Evolutionary conservation across 1,140 invertebrate genomes (phyloP).

Genomic region (Musca domestica): DNA sequence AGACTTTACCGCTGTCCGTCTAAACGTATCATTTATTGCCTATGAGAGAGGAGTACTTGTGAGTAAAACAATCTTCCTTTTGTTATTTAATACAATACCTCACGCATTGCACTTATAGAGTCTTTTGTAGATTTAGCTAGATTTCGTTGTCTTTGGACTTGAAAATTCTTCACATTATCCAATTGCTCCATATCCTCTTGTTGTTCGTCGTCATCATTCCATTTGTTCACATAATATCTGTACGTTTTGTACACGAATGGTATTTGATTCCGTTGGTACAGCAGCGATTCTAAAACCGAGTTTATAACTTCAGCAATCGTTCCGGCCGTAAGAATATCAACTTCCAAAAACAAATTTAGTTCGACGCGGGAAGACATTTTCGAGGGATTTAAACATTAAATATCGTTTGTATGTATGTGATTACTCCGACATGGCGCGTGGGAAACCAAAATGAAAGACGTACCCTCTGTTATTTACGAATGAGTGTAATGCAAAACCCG

Average conservation of each 20-base stretch:
- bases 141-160: slow-evolving; percentile 35
- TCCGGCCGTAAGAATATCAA: slow-evolving; percentile 40
- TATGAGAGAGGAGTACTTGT: too few species aligned
- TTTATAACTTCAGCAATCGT: slow-evolving; percentile 41
- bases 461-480: too few species aligned
- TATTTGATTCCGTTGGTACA: slow-evolving; percentile 46
- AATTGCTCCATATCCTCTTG: not conserved
- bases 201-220: slow-evolving; percentile 29
- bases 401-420: too few species aligned
- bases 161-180: slow-evolving; percentile 33
- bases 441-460: too few species aligned
- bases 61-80: not conserved
- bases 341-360: slow-evolving; percentile 36
- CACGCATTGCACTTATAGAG: slow-evolving; percentile 42
- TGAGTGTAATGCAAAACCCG: too few species aligned
- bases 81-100: slow-evolving; percentile 30
- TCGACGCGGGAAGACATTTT: slow-evolving; percentile 31
- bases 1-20: slow-evolving; percentile 33
- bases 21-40: slow-evolving; percentile 30
- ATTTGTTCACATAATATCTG: slow-evolving; percentile 45
- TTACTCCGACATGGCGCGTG: too few species aligned
- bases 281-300: slow-evolving; percentile 40
- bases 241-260: slow-evolving; percentile 49
- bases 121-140: slow-evolving; percentile 40
- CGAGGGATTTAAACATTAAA: too few species aligned